phyloP scores from a whole-genome alignment of 2,888 invertebrate species.

The Scaeva pyrastri region DNA sequence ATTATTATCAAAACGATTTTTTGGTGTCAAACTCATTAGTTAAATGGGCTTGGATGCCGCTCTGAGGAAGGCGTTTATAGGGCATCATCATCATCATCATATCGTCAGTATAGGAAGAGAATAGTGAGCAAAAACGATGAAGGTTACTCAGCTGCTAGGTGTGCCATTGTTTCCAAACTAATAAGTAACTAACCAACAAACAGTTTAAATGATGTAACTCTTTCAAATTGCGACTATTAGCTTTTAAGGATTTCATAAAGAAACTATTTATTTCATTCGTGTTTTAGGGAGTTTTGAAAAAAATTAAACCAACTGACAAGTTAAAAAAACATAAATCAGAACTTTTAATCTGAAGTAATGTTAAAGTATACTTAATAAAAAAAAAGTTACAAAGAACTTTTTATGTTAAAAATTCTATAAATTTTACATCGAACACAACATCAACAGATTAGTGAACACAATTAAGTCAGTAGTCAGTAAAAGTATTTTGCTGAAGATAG shows the following conservation, averaged over 20 bases:
- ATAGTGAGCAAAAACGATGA: constrained; percentile 33
- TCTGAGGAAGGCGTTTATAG: constrained; percentile 6
- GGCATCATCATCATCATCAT: background rate
- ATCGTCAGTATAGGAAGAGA: constrained; percentile 6
- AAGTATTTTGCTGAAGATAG: too few relatives aligned
- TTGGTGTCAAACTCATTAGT: constrained; percentile 65
- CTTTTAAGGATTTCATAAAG: background rate
- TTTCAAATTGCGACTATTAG: constrained; percentile 29
- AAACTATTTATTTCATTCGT: background rate
- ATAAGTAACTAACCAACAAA: too few relatives aligned
- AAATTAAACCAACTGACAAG: too few relatives aligned
- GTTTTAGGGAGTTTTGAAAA: background rate
- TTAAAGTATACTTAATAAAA: too few relatives aligned
- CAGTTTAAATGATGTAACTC: constrained; percentile 11
- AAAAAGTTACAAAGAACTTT: too few relatives aligned
- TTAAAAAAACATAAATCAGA: too few relatives aligned
- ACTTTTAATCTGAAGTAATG: too few relatives aligned
- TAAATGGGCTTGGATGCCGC: constrained; percentile 43
- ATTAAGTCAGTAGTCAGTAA: too few relatives aligned
- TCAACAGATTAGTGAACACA: too few relatives aligned
- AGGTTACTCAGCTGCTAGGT: constrained; percentile 40
- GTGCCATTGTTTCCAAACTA: constrained; percentile 21
- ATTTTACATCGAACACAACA: too few relatives aligned
- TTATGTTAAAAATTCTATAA: too few relatives aligned
- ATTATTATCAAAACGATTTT: constrained; percentile 40